Conservation (phyloP, 2,888 invertebrate species). For the Taphrorychus bicolor region DNA sequence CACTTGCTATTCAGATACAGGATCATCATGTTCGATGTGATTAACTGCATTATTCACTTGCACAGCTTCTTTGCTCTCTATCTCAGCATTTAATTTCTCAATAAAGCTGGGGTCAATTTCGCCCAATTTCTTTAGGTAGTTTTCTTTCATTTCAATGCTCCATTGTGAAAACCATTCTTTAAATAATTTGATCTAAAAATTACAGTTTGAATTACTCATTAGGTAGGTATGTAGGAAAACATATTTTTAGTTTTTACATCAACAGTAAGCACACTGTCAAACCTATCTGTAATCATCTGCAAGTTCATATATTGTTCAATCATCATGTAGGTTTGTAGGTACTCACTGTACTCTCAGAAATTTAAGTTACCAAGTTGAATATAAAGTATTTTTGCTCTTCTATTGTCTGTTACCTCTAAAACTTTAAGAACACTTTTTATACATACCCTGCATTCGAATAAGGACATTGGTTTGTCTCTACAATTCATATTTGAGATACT, state of each 20-base stretch:
- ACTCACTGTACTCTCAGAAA: too few species aligned
- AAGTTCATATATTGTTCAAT: too few species aligned
- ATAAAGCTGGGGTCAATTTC: conserved; percentile 77
- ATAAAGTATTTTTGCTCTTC: too few species aligned
- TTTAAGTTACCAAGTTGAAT: too few species aligned
- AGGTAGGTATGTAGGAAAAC: too few species aligned
- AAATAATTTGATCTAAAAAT: conserved; percentile 75
- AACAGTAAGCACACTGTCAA: too few species aligned
- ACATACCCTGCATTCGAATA: conserved; percentile 83
- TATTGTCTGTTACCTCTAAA: too few species aligned
- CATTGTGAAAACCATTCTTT: conserved; percentile 85
- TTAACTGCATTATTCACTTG: conserved; percentile 26
- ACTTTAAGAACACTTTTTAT: too few species aligned
- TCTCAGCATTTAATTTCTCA: conserved; percentile 69
- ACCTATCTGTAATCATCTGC: too few species aligned
- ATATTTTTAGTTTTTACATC: too few species aligned
- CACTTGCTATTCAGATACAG: neutral
- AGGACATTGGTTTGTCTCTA: conserved; percentile 78
- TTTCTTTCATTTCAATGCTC: conserved; percentile 75
- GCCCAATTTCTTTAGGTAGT: conserved; percentile 71
- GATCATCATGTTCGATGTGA: conserved; percentile 8
- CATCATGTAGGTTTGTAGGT: too few species aligned
- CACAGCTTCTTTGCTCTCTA: conserved; percentile 55
- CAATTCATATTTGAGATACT: conserved; percentile 72
- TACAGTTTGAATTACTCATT: neutral